These are phyloP conservation scores for Xestoiulus laeticollis DNA, from an alignment of 2,888 invertebrate genomes.

Conservation along the genomic window DNA sequence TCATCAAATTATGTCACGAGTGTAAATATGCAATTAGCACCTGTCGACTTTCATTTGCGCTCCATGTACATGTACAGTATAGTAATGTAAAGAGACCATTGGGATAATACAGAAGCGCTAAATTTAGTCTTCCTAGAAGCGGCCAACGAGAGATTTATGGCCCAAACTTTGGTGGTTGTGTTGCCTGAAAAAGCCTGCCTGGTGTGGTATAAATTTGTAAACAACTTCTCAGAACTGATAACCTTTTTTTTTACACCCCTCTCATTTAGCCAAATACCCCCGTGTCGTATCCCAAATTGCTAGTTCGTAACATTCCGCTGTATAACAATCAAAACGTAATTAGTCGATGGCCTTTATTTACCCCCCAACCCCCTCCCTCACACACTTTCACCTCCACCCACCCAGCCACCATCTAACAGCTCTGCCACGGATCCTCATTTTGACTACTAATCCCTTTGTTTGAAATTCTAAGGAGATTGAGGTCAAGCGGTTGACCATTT, in stretches of 20 bases:
- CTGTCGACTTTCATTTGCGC: neutral
- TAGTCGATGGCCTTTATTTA: neutral
- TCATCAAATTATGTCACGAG: neutral
- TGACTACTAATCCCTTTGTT: neutral
- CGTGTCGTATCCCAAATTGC: neutral
- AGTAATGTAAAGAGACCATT: neutral
- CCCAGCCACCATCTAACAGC: neutral
- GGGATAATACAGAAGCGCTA: conserved; percentile 20
- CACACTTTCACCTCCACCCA: neutral
- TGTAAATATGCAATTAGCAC: conserved; percentile 29
- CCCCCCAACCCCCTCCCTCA: no score
- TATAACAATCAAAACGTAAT: neutral
- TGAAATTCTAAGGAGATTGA: conserved; percentile 6
- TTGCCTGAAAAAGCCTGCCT: conserved; percentile 34
- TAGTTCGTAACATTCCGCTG: neutral
- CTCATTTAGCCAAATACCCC: conserved; percentile 1
- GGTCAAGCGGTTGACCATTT: conserved; percentile 9
- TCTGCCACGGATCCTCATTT: neutral
- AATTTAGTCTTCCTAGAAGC: conserved; percentile 34
- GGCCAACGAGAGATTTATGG: neutral
- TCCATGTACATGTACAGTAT: neutral
- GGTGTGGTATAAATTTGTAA: conserved; percentile 21
- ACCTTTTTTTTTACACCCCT: conserved; percentile 11
- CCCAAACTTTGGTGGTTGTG: conserved; percentile 29
- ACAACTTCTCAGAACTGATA: conserved; percentile 21